A percentile compares a stretch with the other conserved stretches of the same genome.
Conservation (phyloP, 2,113 vertebrate species). For the Osmerus eperlanus region DNA sequence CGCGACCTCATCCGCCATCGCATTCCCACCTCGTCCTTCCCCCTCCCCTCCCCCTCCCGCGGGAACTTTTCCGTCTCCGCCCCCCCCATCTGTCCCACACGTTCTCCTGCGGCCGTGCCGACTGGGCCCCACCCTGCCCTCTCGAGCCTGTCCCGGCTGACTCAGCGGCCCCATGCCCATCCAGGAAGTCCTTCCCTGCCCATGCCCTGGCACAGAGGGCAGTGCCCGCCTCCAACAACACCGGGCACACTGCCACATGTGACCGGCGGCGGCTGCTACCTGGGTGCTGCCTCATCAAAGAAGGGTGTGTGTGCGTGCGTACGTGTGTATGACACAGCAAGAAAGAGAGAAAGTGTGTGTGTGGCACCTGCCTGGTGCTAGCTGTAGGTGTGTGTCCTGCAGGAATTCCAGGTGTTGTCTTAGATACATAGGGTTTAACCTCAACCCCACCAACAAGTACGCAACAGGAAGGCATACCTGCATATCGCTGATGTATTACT, state of each 20-base stretch:
- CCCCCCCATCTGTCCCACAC: not conserved
- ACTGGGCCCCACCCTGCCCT: too few relatives aligned
- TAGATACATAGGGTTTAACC: too few relatives aligned
- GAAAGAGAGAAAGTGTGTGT: too few relatives aligned
- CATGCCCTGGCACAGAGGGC: not conserved
- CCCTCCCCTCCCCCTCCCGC: not conserved
- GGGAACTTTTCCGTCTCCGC: not conserved
- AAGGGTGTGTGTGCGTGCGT: not conserved
- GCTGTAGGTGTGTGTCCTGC: too few relatives aligned
- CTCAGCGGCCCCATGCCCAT: not conserved
- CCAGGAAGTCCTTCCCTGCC: not conserved
- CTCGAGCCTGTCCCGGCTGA: constrained; percentile 1
- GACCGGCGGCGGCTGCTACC: not conserved
- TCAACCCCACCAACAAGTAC: too few relatives aligned
- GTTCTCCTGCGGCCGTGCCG: not conserved
- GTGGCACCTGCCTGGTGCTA: too few relatives aligned
- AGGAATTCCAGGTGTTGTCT: too few relatives aligned
- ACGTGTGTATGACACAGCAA: too few relatives aligned
- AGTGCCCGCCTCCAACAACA: not conserved
- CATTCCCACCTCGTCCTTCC: not conserved
- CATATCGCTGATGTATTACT: too few relatives aligned
- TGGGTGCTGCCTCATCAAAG: not conserved
- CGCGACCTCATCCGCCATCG: not conserved
- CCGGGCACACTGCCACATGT: not conserved
- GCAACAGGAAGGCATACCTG: too few relatives aligned